These are phyloP conservation scores for Nothocercus nigrocapillus DNA, from an alignment of 2,113 vertebrate genomes.

Conservation along the genomic window DNA sequence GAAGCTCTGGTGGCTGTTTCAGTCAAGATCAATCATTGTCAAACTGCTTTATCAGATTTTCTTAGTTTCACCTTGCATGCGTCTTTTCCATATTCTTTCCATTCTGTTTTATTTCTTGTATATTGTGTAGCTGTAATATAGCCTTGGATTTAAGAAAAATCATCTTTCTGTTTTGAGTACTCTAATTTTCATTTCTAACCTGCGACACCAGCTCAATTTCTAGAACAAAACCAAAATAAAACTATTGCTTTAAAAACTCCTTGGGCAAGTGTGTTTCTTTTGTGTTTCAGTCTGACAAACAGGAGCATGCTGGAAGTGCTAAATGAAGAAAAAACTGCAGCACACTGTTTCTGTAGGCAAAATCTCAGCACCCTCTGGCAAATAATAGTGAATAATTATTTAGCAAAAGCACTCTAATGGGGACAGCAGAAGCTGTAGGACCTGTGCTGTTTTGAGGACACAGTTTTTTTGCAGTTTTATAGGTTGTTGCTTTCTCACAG, in stretches of 20 bases:
- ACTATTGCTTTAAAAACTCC: background rate
- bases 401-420: background rate
- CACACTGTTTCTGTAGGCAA: background rate
- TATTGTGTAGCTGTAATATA: background rate
- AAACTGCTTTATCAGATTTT: background rate
- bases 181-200: background rate
- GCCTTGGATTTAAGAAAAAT: background rate
- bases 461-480: background rate
- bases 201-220: background rate
- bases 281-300: background rate
- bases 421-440: background rate
- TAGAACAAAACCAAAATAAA: background rate
- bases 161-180: background rate
- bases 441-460: background rate
- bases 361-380: background rate
- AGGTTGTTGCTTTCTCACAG: background rate
- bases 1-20: background rate
- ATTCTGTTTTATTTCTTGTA: background rate
- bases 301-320: background rate
- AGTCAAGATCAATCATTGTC: background rate
- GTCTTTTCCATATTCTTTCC: background rate
- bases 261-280: background rate
- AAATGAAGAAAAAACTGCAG: background rate
- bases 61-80: background rate
- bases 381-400: background rate